These are phyloP conservation scores for Syrrhaptes paradoxus DNA, from an alignment of 2,113 vertebrate species.

Conservation along the genomic window DNA sequence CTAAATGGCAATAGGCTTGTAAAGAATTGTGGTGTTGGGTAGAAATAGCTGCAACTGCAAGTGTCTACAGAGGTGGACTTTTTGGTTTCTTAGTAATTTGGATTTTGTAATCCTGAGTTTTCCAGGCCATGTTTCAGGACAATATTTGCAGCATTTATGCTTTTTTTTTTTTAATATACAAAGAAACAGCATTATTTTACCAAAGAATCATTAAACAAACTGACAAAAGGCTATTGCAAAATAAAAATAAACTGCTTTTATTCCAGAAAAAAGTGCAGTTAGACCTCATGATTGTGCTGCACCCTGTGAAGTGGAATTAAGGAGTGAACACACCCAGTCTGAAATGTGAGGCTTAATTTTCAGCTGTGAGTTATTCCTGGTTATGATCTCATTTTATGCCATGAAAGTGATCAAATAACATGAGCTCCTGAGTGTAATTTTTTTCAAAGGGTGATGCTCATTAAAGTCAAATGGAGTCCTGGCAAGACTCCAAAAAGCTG, in stretches of 20 bases:
- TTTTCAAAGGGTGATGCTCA: conserved; percentile 15
- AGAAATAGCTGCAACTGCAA: background rate
- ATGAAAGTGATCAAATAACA: conserved; percentile 47
- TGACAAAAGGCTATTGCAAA: background rate
- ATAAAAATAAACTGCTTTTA: background rate
- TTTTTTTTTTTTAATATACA: background rate
- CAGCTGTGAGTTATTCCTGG: conserved; percentile 71
- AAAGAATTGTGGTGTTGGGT: background rate
- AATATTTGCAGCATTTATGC: background rate
- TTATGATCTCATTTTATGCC: conserved; percentile 71
- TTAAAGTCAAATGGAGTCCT: conserved; percentile 43
- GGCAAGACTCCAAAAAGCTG: background rate
- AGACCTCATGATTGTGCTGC: background rate
- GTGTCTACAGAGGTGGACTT: background rate
- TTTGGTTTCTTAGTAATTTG: background rate
- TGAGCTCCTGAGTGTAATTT: background rate
- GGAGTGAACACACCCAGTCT: conserved; percentile 55
- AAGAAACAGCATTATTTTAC: background rate
- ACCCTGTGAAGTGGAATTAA: conserved; percentile 35
- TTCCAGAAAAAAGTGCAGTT: background rate
- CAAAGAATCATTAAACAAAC: background rate
- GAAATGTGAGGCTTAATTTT: conserved; percentile 66
- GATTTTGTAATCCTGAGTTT: background rate
- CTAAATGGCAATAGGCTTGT: background rate
- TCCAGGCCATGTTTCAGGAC: background rate